Base-by-base conservation (phyloP, 2,113 vertebrate species). In the Pardalotus punctatus region DNA sequence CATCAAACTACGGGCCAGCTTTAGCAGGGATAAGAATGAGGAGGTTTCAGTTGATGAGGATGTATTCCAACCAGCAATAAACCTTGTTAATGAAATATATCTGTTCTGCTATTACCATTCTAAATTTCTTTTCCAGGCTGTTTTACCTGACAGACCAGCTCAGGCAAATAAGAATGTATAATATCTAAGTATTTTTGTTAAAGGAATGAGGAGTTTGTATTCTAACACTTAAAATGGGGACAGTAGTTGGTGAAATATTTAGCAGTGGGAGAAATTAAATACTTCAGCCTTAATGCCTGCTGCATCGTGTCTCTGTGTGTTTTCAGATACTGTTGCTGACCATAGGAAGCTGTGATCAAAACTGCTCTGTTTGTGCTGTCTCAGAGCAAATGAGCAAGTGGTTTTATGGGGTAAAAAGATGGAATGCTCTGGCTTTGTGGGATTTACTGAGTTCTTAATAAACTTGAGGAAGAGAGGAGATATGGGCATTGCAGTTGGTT, bases 361-460 rank as follows among this genome's bases (percentile, higher is more conserved):
- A 33, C 50, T 53, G 18, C 7, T 65, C 45, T 54, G 50, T 81
- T 35, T 65, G 19, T 2, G 3, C 16, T 79, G 13, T 60, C 48
- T 81, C 35, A 53, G 90, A 93, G 50, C 47, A 64, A 72, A 82
- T 33, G 35, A 67, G 36, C 25, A 42, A 88, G 42, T 65, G 62
- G 43, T 45, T 91, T 88, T 69, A 40, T 65, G 66, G 38, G 50
- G 42, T 25, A 76, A 45, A 73, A 91, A 76, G 22, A 57, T 18
- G 14, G 53, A 88, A 61, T 51, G 67, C 23, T 94, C 23, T 54
- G 74, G 29, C 60, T 85, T 43, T 85, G 33, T 47, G 60, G 80
- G 47, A 88, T 90, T 92, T 70, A 54, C 18, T 60, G 64, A 65
- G 43, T 93, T 80, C 47, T 56, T 86, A 69, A 89, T 85, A 42